A percentile compares a stretch with the other conserved stretches of the same genome.
Conservation (phyloP, 2,797 vertebrate species). For the Protosalanx chinensis region DNA sequence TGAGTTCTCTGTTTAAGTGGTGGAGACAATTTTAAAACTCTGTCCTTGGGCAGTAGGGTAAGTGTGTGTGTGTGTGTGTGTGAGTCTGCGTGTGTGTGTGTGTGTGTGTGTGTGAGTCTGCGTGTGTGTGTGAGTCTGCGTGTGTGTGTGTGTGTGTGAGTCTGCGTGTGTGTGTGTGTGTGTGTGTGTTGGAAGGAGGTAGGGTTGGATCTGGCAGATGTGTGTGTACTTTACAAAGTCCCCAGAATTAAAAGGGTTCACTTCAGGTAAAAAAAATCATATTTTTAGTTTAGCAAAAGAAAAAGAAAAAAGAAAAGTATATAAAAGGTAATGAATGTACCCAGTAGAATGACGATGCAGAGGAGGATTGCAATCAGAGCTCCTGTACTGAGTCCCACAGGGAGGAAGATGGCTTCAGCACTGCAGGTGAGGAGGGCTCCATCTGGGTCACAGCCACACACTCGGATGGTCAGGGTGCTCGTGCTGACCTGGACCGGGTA, state of each 20-base stretch:
- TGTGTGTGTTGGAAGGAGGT: too few relatives aligned
- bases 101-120: too few relatives aligned
- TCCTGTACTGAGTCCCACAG: conserved; percentile 95
- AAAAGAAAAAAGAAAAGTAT: not conserved
- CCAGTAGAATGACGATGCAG: conserved; percentile 91
- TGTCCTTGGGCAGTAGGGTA: conserved; percentile 56
- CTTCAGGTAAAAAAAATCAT: too few relatives aligned
- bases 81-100: too few relatives aligned
- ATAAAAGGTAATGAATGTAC: conserved; percentile 70
- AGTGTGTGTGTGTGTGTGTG: not conserved
- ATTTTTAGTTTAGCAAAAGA: too few relatives aligned
- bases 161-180: too few relatives aligned
- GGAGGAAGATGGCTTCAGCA: conserved; percentile 92
- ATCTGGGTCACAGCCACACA: conserved; percentile 89
- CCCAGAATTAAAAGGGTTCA: too few relatives aligned
- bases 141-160: too few relatives aligned
- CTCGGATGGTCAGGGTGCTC: conserved; percentile 90
- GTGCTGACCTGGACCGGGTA: conserved; percentile 95
- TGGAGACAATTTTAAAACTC: conserved; percentile 54
- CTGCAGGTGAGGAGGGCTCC: conserved; percentile 92
- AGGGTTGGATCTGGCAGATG: too few relatives aligned
- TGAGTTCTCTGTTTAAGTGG: conserved; percentile 53
- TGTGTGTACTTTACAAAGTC: too few relatives aligned
- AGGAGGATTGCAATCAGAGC: conserved; percentile 93
- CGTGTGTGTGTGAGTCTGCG: too few relatives aligned